Conservation (phyloP, 2,113 vertebrate genomes). For the Vireo altiloquus region DNA sequence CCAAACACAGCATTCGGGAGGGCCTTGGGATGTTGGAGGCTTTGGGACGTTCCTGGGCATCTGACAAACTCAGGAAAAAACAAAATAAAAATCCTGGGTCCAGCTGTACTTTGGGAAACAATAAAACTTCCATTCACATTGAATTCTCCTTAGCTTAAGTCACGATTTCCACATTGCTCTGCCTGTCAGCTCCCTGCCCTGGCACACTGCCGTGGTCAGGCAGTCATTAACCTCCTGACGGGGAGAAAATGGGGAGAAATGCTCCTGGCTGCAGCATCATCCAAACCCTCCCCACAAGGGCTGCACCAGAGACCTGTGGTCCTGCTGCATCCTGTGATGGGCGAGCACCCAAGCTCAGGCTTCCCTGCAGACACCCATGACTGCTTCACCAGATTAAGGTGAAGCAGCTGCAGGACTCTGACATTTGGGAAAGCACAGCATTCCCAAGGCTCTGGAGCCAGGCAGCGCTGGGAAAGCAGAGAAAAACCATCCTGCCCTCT, state of each 20-base stretch:
- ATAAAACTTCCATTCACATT: neutral
- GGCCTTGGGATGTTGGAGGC: neutral
- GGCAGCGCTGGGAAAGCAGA: rapidly evolving
- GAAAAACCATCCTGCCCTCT: neutral
- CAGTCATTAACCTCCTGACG: neutral
- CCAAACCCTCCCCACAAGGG: neutral
- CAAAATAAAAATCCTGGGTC: neutral
- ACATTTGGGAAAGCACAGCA: rapidly evolving
- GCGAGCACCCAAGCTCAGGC: rapidly evolving
- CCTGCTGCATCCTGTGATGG: neutral
- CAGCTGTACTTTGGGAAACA: neutral
- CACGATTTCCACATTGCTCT: neutral
- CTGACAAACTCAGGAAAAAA: neutral
- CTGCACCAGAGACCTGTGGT: neutral
- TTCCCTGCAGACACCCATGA: neutral
- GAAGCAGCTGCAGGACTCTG: neutral
- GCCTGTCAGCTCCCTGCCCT: neutral
- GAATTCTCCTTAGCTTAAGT: neutral
- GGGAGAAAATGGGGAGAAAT: neutral
- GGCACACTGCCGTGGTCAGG: neutral
- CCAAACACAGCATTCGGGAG: constrained; percentile 17
- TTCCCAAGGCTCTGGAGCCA: rapidly evolving
- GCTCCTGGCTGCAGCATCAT: neutral
- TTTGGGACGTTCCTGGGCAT: neutral
- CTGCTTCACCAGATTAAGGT: neutral